Evolutionary conservation across 2,113 vertebrate genomes (phyloP).

Genomic region (Sarotherodon lohbergeri): DNA sequence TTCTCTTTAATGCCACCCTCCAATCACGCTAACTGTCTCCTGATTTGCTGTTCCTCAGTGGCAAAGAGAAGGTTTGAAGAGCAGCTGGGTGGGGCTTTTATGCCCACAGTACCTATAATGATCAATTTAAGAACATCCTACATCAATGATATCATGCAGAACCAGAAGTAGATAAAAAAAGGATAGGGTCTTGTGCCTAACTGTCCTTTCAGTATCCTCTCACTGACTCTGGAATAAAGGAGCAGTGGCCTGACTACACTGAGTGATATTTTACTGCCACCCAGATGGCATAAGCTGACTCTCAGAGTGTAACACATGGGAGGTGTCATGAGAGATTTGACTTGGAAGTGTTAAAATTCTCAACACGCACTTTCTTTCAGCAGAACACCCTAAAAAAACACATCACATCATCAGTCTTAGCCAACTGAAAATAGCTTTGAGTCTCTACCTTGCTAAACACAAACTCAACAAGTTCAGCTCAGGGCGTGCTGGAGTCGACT

Average conservation of each 20-base stretch:
- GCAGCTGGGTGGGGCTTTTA: not conserved
- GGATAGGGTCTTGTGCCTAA: not conserved
- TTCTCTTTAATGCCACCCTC: not conserved
- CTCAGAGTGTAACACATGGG: constrained; percentile 12
- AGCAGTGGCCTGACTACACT: not conserved
- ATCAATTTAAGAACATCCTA: not conserved
- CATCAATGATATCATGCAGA: not conserved
- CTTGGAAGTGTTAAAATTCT: constrained; percentile 6
- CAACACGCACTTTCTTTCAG: constrained; percentile 5
- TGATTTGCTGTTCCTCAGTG: not conserved
- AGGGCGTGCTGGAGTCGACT: not conserved
- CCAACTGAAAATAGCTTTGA: not conserved
- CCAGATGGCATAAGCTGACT: constrained; percentile 41
- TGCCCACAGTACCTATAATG: not conserved
- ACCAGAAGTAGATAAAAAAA: not conserved
- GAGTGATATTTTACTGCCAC: not conserved
- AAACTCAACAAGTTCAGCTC: not conserved
- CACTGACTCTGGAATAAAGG: not conserved
- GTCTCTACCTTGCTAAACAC: not conserved
- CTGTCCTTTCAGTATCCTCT: not conserved
- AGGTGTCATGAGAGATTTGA: constrained; percentile 35
- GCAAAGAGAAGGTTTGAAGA: not conserved
- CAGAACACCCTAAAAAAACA: constrained; percentile 10
- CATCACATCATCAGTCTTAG: not conserved
- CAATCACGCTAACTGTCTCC: not conserved